Base-by-base conservation (phyloP, 2,888 invertebrate species). In the Raillietiella orientalis region DNA sequence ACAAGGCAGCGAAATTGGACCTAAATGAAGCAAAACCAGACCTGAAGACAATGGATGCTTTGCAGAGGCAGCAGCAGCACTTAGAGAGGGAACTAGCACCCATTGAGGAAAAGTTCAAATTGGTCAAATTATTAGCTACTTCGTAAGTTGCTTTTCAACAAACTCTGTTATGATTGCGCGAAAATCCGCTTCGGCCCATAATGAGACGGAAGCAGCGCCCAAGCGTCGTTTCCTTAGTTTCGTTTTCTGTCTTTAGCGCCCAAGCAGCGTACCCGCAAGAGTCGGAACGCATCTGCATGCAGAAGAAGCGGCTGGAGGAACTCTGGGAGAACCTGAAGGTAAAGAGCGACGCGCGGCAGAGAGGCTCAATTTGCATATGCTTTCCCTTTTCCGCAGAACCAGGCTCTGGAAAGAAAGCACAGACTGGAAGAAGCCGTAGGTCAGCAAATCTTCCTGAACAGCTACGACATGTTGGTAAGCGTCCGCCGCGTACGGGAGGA, bases 11-110 rank as follows among this genome's bases (percentile, higher is more conserved):
- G 31, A 77, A 82, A 43, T 46, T 87, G 29, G 77, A 75, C 23
- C 41, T 44, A n/a, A 41, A 42, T 24, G 53, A 51, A 27, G 35
- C 47, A 14, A 77, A 74, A 1, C 64, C 69, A 3, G 87, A 87
- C 49, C 53, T 87, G 21, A 66, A 77, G 37, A 79, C 82, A 0
- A 82, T 84, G 0, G 66, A 74, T 37, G 79, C 84, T 1, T 45
- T 87, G 34, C 84, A 90, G 48, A 55, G 87, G 8, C 55, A 75
- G 10, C 87, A 87, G 46, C 74, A 79, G 37, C 72, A 84, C 47
- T 52, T 93, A 25, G 87, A 93, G 50, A 49, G 90, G 14, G 93
- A 93, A 46, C 49, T 93, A 32, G 74, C 82, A 11, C 90, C 93
- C 2, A 62, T 96, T 3, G 65, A 75, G 41, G 87, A 90, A 40